Conservation (phyloP, 1,140 invertebrate genomes). For the Heliconius eleuchia region DNA sequence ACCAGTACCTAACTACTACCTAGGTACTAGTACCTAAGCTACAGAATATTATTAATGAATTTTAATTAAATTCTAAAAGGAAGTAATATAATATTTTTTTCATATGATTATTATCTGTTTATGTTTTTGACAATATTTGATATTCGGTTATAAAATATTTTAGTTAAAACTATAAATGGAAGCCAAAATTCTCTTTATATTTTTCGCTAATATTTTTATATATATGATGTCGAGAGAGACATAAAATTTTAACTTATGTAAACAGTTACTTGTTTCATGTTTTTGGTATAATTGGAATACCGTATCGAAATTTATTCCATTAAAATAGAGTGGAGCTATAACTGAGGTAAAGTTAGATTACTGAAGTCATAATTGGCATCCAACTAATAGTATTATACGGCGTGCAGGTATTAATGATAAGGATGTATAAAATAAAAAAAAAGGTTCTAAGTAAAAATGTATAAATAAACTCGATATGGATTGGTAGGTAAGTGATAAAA, state of each 20-base stretch:
- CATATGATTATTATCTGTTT: no score
- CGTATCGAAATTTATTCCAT: slow-evolving; percentile 23
- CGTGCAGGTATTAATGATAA: slow-evolving; percentile 48
- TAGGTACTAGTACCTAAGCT: no score
- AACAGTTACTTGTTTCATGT: neutral
- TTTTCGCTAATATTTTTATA: no score
- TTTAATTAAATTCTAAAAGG: no score
- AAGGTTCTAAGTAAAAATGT: slow-evolving; percentile 61
- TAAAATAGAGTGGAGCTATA: slow-evolving; percentile 25
- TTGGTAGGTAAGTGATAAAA: slow-evolving; percentile 76
- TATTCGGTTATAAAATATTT: neutral
- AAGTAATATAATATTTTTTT: no score
- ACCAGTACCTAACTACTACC: no score
- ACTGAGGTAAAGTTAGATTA: slow-evolving; percentile 32
- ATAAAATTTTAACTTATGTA: neutral
- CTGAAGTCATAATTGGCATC: slow-evolving; percentile 44
- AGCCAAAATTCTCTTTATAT: no score
- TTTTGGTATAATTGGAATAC: slow-evolving; percentile 28
- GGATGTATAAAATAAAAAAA: slow-evolving; percentile 58
- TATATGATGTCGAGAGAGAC: neutral
- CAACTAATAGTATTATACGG: slow-evolving; percentile 37
- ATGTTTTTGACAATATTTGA: no score
- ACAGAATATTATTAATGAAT: no score
- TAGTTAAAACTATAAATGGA: neutral
- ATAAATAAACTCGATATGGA: slow-evolving; percentile 73